phyloP scores from a whole-genome alignment of 2,888 invertebrate genomes.

The Eupithecia inturbata region DNA sequence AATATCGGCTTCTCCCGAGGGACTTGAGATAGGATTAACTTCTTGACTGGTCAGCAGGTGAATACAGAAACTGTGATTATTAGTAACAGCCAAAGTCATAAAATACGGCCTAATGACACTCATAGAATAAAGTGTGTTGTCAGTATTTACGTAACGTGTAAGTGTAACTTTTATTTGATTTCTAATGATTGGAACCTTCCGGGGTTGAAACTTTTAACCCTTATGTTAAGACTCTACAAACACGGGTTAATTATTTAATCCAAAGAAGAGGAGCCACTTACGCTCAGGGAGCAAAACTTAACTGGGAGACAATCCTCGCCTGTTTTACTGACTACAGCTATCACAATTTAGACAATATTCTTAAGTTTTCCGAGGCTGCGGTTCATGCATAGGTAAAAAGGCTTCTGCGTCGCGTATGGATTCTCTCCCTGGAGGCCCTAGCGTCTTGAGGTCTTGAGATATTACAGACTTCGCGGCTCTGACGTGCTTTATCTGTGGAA shows the following conservation, averaged over 20 bases:
- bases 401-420: conserved; percentile 57
- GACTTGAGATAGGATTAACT: conserved; percentile 64
- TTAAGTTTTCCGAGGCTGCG: conserved; percentile 42
- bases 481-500: conserved; percentile 57
- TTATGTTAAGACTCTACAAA: neutral
- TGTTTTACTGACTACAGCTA: conserved; percentile 38
- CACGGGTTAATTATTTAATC: neutral
- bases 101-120: neutral
- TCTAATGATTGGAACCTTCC: no score
- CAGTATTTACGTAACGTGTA: no score
- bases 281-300: conserved; percentile 7
- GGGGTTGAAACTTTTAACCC: no score
- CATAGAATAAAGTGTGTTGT: neutral
- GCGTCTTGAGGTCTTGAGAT: conserved; percentile 71
- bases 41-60: conserved; percentile 57
- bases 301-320: conserved; percentile 17
- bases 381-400: conserved; percentile 71
- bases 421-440: conserved; percentile 54
- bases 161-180: no score
- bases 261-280: neutral
- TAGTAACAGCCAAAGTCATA: neutral
- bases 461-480: conserved; percentile 61
- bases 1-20: conserved; percentile 69
- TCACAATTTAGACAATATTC: conserved; percentile 46
- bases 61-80: conserved; percentile 20